A percentile compares a stretch with the other conserved stretches of the same genome.
phyloP scores from a whole-genome alignment of 2,888 invertebrate species.

The Nipponacmea schrenckii region DNA sequence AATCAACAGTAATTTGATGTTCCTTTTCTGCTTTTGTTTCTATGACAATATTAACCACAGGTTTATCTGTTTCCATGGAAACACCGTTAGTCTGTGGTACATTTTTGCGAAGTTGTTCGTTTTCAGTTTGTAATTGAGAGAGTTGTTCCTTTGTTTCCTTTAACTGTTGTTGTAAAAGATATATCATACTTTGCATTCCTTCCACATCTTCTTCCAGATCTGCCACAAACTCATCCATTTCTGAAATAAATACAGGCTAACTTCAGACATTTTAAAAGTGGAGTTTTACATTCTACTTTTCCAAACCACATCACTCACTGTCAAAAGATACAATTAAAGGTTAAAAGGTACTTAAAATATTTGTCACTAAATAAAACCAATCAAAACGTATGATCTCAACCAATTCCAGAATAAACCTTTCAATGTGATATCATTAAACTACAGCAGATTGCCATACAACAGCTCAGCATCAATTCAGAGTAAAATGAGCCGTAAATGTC shows the following conservation, averaged over 20 bases:
- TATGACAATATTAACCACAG: conserved; percentile 3
- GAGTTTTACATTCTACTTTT: neutral
- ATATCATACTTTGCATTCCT: conserved; percentile 97
- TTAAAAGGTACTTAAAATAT: too few relatives aligned
- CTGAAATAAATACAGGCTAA: too few relatives aligned
- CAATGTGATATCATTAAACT: too few relatives aligned
- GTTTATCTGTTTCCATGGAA: conserved; percentile 10
- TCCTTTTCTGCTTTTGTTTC: neutral
- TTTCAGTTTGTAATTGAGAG: conserved; percentile 75
- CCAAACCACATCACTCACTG: neutral
- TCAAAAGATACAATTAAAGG: neutral
- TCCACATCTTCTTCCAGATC: conserved; percentile 97
- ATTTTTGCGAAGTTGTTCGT: conserved; percentile 38
- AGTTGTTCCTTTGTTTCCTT: conserved; percentile 82
- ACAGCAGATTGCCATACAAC: too few relatives aligned
- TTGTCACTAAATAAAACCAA: too few relatives aligned
- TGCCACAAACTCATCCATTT: conserved; percentile 93
- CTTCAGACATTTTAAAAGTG: too few relatives aligned
- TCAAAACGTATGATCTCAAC: too few relatives aligned
- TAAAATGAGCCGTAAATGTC: too few relatives aligned
- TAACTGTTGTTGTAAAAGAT: conserved; percentile 91
- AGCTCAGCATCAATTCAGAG: too few relatives aligned
- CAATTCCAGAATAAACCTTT: too few relatives aligned
- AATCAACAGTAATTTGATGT: neutral
- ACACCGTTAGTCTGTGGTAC: conserved; percentile 1